Conservation (phyloP, 1,140 invertebrate genomes). For the Rhagoletis pomonella region DNA sequence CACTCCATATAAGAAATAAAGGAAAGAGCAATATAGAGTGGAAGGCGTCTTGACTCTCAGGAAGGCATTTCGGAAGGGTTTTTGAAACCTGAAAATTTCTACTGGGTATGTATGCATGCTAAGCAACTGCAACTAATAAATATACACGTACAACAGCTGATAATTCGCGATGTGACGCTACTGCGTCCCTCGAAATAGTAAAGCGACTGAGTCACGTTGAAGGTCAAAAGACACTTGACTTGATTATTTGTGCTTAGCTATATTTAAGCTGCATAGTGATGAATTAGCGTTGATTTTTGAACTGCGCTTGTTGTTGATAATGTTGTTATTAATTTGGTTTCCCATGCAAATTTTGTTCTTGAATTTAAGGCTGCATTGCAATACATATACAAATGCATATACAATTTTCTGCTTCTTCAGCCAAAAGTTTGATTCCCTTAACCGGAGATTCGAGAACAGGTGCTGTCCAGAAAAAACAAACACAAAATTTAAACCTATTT, state of each 20-base stretch:
- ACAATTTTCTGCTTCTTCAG: no score
- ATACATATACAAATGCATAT: no score
- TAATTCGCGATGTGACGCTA: neutral
- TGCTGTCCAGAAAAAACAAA: no score
- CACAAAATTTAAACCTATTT: no score
- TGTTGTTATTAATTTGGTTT: neutral
- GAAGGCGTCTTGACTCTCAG: no score
- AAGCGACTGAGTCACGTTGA: constrained; percentile 14
- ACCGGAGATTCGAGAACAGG: no score
- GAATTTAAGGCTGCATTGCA: neutral
- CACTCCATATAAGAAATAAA: no score
- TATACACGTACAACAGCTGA: neutral
- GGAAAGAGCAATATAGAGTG: no score
- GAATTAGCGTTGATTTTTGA: neutral
- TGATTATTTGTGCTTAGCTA: neutral
- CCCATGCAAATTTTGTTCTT: neutral
- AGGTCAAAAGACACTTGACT: constrained; percentile 10
- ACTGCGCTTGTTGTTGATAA: neutral
- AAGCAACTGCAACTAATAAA: neutral
- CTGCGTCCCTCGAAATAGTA: neutral
- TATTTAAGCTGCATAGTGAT: neutral
- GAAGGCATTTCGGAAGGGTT: no score
- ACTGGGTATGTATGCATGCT: neutral
- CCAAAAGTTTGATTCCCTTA: no score
- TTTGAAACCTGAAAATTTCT: no score